Percentiles rank a stretch among this genome's conserved stretches.
phyloP scores from a whole-genome alignment of 1,140 invertebrate species.

The Monomorium pharaonis region DNA sequence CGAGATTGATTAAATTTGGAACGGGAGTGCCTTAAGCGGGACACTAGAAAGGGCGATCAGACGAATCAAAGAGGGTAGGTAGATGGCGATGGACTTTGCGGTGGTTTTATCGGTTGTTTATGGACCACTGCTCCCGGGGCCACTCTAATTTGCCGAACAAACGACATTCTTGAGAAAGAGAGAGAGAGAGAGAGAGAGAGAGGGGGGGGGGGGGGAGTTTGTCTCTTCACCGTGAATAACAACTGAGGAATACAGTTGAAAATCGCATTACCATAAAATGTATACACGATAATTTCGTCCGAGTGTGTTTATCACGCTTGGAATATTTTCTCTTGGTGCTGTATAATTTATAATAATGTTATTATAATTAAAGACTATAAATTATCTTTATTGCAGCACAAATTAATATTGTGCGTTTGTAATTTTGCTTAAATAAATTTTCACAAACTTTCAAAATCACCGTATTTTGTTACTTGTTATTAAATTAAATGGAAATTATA shows the following conservation, averaged over 20 bases:
- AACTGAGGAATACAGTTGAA: not conserved
- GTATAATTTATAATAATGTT: constrained; percentile 20
- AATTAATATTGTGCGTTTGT: constrained; percentile 20
- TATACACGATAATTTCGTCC: constrained; percentile 1
- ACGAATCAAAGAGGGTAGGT: not conserved
- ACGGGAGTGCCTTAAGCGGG: constrained; percentile 20
- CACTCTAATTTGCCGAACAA: constrained; percentile 29
- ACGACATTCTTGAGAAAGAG: constrained; percentile 34
- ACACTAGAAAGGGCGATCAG: constrained; percentile 35
- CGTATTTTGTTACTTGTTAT: not conserved
- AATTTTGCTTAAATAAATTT: constrained; percentile 17
- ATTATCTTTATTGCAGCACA: constrained; percentile 11
- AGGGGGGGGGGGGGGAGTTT: not conserved
- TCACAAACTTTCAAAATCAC: not conserved
- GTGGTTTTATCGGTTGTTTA: constrained; percentile 37
- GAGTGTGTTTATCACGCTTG: constrained; percentile 12
- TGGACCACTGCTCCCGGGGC: not conserved
- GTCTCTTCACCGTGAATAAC: constrained; percentile 10
- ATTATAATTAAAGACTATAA: constrained; percentile 32
- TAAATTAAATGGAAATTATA: constrained; percentile 9
- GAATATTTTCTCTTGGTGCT: constrained; percentile 21
- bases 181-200: not conserved
- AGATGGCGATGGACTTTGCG: not conserved
- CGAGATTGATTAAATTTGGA: constrained; percentile 51
- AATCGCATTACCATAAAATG: constrained; percentile 9